Evolutionary conservation across 1,140 invertebrate genomes (phyloP), one percentile per base, ranked within the genome.

Genomic region (Holotrichia oblita): DNA sequence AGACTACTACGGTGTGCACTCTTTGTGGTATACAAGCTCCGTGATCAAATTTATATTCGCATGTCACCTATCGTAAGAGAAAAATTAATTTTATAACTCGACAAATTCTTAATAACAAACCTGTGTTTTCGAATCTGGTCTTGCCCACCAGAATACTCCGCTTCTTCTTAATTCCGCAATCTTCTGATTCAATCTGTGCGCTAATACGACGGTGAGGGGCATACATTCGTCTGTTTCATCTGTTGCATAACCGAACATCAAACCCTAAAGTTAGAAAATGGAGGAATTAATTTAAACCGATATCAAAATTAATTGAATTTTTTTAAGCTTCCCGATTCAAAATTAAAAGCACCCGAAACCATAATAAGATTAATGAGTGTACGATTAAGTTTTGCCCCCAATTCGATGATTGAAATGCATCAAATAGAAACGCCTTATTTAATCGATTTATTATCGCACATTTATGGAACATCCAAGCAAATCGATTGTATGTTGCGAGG

Each of bases 171-270:
- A 89, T 84, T 98, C 95, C 12, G 97, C 96, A 78, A 99, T 94
- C 87, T 94, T 95, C 83, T 96, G 93, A 88, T 98, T 99, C 10
- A 99, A 90, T 89, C 94, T 95, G 88, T 99, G 98, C 73, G 98
- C 96, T 40, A 99, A 90, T 0, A 97, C 94, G 24, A 99, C 95
- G 69, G 98, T 99, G 59, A 99, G 87, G 40, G 98, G 98, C 98
- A 99, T 99, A 86, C 96, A 98, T 89, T 99, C 98, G 87, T 99
- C 97, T 20, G 98, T 99, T 90, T 99, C 98, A 90, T 99, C 97
- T 73, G 95, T 97, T 12, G 96, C 96, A 88, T 97, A 97, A 17
- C 96, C 96, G 87, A 97, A 97, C 96, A 97, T 97, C 81, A 97
- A 89, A 77, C 94, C 94, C 94, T 95, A 87, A 9, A 41, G 9